Percentiles rank a stretch among this genome's conserved stretches.
Conservation (phyloP, 2,888 invertebrate species). For the Dorcus hopei region DNA sequence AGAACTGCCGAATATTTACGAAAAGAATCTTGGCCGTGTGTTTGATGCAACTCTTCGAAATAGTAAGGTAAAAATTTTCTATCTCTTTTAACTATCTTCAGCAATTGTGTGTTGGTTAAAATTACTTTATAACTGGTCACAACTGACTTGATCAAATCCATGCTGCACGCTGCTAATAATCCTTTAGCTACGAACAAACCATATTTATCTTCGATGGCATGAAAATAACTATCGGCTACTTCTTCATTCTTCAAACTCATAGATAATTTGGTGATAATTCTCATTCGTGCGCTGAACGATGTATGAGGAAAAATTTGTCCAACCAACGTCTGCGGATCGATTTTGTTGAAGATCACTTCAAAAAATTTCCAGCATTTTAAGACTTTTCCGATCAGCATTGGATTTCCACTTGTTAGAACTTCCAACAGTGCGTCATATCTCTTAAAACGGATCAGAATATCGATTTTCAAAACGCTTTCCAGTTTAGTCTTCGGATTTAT, state of each 20-base stretch:
- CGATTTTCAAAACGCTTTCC: slow-evolving; percentile 17
- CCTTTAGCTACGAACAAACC: slow-evolving; percentile 16
- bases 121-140: slow-evolving; percentile 11
- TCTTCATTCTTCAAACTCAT: slow-evolving; percentile 9
- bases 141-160: slow-evolving; percentile 10
- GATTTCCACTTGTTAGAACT: slow-evolving; percentile 15
- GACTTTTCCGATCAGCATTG: slow-evolving; percentile 15
- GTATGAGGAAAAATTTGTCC: slow-evolving; percentile 16
- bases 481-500: too few species aligned
- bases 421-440: slow-evolving; percentile 10
- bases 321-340: slow-evolving; percentile 4
- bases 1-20: neutral
- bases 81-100: slow-evolving; percentile 17
- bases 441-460: slow-evolving; percentile 15
- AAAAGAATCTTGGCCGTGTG: neutral
- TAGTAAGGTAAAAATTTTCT: slow-evolving; percentile 14
- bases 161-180: slow-evolving; percentile 16
- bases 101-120: slow-evolving; percentile 11
- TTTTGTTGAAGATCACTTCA: slow-evolving; percentile 8
- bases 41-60: slow-evolving; percentile 8
- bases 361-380: slow-evolving; percentile 10
- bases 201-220: slow-evolving; percentile 15
- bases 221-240: slow-evolving; percentile 14
- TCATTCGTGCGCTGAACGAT: slow-evolving; percentile 15
- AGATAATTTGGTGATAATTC: slow-evolving; percentile 17